Base-by-base conservation (phyloP, 2,888 invertebrate species). In the Anthrax anthrax region DNA sequence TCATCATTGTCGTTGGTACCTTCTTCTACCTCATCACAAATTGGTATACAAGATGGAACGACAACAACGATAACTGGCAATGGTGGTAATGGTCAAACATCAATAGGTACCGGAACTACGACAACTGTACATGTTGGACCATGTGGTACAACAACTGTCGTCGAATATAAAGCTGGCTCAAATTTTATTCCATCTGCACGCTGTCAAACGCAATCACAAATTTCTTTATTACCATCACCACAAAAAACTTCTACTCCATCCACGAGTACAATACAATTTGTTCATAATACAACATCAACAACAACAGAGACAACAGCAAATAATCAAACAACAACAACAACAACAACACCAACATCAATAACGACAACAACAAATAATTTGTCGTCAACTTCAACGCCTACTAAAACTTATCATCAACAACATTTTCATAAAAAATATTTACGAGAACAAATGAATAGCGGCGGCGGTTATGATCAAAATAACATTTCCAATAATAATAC, bases 361-460 rank as follows among this genome's bases (percentile, higher is more conserved):
- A 49, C 57, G 56, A 49, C 55, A 55, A 52, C 50, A 16, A 29
- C 44, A 32, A n/a, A n/a, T n/a, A n/a, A n/a, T n/a, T n/a, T n/a
- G n/a, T 32, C 45, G 12, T 37, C 43, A 37, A 34, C 41, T 18
- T 10, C 43, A 16, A 49, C 50, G 6, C 43, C 50, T 38, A 44
- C 40, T 12, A 47, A 37, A 46, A 51, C 52, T 34, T 42, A 54
- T 47, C 55, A 52, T 38, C 58, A 42, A 52, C 65, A 65, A 59
- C 69, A 69, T 58, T 67, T 68, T 50, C 68, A 68, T 52, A 68
- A 68, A 51, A 68, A 67, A 55, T 68, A 68, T 58, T 54, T 68
- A 51, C 61, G 68, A 18, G 69, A 67, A 46, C 67, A 67, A 54
- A 65, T 67, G 62, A 62, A 64, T 43, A 61, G 62, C n/a, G 23